Evolutionary conservation across 2,888 invertebrate species (phyloP).

Genomic region (Drosophila kuntzei): DNA sequence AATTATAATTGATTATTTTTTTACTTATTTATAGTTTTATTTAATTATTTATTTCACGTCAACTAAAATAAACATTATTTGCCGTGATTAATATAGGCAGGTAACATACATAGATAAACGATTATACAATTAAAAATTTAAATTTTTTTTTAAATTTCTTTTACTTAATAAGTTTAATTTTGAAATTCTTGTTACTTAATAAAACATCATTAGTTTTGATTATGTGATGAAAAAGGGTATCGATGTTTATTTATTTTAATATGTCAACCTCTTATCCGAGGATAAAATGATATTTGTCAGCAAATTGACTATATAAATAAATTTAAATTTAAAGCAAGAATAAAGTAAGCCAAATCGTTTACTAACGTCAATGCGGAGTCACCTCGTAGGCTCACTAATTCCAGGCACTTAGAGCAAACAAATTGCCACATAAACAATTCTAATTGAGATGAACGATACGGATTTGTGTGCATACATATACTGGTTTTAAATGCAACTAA

Average conservation of each 20-base stretch:
- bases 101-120: too few species aligned
- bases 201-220: neutral
- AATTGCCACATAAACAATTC: slow-evolving; percentile 78
- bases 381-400: slow-evolving; percentile 58
- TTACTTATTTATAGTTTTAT: too few species aligned
- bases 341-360: slow-evolving; percentile 34
- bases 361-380: slow-evolving; percentile 44
- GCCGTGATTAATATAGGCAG: too few species aligned
- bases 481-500: slow-evolving; percentile 59
- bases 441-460: slow-evolving; percentile 78
- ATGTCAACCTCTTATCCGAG: neutral
- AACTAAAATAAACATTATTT: too few species aligned
- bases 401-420: slow-evolving; percentile 70
- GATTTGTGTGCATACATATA: slow-evolving; percentile 29
- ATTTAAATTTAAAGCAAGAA: slow-evolving; percentile 62
- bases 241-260: neutral
- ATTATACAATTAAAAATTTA: too few species aligned
- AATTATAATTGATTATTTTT: too few species aligned
- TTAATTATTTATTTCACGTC: too few species aligned
- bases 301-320: slow-evolving; percentile 48
- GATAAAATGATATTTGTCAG: neutral
- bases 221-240: neutral
- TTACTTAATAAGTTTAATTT: neutral
- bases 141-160: too few species aligned
- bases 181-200: neutral